Percentiles rank a stretch among this genome's conserved stretches.
Evolutionary conservation across 1,140 invertebrate species (phyloP).

Genomic region (Nixonia krombeini): DNA sequence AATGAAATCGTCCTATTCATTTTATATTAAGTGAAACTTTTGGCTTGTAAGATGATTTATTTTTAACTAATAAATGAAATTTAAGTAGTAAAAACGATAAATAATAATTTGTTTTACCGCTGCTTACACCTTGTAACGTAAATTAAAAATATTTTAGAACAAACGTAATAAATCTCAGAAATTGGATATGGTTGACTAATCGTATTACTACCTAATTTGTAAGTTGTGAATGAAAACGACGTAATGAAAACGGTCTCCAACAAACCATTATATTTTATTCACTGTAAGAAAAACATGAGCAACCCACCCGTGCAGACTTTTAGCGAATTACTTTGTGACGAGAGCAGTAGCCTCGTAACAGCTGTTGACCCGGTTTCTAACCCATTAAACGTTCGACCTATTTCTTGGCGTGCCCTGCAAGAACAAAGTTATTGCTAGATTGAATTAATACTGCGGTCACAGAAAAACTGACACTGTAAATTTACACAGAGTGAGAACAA

Average conservation of each 20-base stretch:
- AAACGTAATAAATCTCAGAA: no score
- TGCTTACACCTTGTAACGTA: no score
- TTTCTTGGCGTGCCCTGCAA: conserved; percentile 41
- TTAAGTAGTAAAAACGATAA: no score
- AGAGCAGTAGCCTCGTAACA: conserved; percentile 42
- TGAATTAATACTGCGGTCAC: conserved; percentile 38
- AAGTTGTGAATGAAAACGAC: not conserved
- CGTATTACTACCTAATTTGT: conserved; percentile 6
- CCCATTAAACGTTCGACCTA: conserved; percentile 38
- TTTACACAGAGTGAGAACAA: conserved; percentile 28
- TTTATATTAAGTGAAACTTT: no score
- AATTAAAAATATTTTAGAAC: no score
- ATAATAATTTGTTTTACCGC: no score
- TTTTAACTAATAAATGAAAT: no score
- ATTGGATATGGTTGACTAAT: conserved; percentile 21
- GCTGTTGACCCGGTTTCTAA: conserved; percentile 46
- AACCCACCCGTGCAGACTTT: conserved; percentile 14
- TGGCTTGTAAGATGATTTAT: no score
- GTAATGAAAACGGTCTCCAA: not conserved
- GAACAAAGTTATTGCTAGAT: conserved; percentile 42
- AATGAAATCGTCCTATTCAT: no score
- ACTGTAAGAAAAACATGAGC: conserved; percentile 9
- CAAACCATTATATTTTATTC: conserved; percentile 24
- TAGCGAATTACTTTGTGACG: conserved; percentile 32
- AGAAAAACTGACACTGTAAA: conserved; percentile 27